Evolutionary conservation across 1,140 invertebrate species (phyloP).

Genomic region (Brachystomella parvula): DNA sequence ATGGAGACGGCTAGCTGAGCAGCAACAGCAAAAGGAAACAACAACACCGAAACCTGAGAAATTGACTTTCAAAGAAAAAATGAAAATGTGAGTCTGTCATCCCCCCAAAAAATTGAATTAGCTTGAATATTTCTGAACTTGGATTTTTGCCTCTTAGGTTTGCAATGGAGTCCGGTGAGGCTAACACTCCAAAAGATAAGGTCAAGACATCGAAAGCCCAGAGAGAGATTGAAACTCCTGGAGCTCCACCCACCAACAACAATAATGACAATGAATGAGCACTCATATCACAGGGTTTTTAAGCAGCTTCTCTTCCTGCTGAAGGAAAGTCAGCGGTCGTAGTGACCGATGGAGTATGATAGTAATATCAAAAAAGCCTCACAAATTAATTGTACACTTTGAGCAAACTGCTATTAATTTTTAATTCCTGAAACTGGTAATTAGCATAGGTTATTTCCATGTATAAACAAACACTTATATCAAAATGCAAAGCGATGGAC

Average conservation of each 20-base stretch:
- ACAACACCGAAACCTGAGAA: constrained; percentile 71
- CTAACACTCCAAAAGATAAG: constrained; percentile 78
- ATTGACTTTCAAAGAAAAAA: constrained; percentile 87
- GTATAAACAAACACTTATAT: too few species aligned
- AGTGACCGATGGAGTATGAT: neutral
- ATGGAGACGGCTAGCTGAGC: constrained; percentile 65
- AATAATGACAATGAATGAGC: constrained; percentile 2
- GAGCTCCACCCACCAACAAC: neutral
- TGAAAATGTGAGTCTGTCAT: constrained; percentile 66
- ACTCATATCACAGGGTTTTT: neutral
- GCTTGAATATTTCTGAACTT: neutral
- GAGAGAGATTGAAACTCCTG: constrained; percentile 65
- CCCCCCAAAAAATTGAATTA: too few species aligned
- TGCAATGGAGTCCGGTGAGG: constrained; percentile 81
- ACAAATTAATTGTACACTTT: neutral
- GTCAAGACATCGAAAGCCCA: constrained; percentile 87
- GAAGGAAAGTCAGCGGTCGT: neutral
- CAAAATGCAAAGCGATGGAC: too few species aligned
- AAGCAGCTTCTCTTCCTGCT: neutral
- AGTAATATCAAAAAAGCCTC: neutral
- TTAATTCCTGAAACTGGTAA: neutral
- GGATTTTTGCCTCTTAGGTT: constrained; percentile 48
- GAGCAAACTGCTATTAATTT: neutral
- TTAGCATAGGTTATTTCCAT: neutral
- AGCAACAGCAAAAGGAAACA: constrained; percentile 61